Evolutionary conservation across 2,888 invertebrate species (phyloP).

Genomic region (Cremastinae sp.): DNA sequence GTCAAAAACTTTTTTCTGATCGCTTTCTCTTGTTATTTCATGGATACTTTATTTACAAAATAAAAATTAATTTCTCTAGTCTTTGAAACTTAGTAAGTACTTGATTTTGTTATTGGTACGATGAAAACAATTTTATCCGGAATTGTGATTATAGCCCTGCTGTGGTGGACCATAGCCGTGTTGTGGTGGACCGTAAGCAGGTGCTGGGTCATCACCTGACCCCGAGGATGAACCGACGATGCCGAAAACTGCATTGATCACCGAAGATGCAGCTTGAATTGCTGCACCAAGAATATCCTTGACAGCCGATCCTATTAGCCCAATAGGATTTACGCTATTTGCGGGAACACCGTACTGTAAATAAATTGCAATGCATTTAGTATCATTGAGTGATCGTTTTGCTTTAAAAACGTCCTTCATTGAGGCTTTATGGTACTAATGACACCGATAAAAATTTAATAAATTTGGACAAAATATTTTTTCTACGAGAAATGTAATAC

Average conservation of each 20-base stretch:
- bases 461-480: too few relatives aligned
- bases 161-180: slow-evolving; percentile 37
- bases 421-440: too few relatives aligned
- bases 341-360: too few relatives aligned
- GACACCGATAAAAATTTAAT: too few relatives aligned
- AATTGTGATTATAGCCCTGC: not conserved
- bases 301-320: slow-evolving; percentile 68
- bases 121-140: not conserved
- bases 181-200: slow-evolving; percentile 67
- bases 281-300: slow-evolving; percentile 74
- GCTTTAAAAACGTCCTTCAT: too few relatives aligned
- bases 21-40: too few relatives aligned
- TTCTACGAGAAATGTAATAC: too few relatives aligned
- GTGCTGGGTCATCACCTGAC: slow-evolving; percentile 46
- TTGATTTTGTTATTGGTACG: not conserved
- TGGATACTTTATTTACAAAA: too few relatives aligned
- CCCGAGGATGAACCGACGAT: slow-evolving; percentile 72
- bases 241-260: slow-evolving; percentile 71
- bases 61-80: too few relatives aligned
- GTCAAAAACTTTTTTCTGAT: too few relatives aligned
- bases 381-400: too few relatives aligned
- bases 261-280: slow-evolving; percentile 69
- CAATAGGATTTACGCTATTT: slow-evolving; percentile 67
- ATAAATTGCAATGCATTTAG: too few relatives aligned
- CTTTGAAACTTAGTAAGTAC: not conserved